Evolutionary conservation across 2,888 invertebrate genomes (phyloP), one percentile per base, ranked within the genome.

Genomic region (Andrena hattorfiana): DNA sequence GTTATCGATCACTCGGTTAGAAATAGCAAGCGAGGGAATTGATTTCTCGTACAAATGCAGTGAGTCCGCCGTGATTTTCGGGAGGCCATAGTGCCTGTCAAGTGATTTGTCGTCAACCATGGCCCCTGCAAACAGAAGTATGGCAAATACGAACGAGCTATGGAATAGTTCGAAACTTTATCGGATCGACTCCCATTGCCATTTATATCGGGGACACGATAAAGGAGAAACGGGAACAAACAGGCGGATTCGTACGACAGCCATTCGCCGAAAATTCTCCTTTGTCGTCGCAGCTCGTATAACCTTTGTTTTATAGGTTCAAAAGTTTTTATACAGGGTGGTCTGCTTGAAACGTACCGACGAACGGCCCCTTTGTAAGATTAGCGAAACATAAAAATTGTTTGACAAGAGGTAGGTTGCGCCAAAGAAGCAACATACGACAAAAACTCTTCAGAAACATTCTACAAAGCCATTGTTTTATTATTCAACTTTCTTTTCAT

Each of bases 51-150:
- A 56, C 63, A 66, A 63, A 59, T 59, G 63, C 62, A 68, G 49
- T 56, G 72, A 16, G 60, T 64, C 32, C 62, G 59, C 70, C 69
- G 67, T 66, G 66, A 64, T 79, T 76, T 76, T 56, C 62, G 71
- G 62, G n/a, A 71, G 63, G 76, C 71, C 32, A 64, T 80, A 70
- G 62, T 54, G 51, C 69, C 60, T 76, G 78, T 77, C 81, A 76
- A 66, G 60, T 70, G 70, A 81, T 78, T 85, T 81, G 85, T 81
- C 75, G 73, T 81, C 51, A 60, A 73, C 60, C 62, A 56, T 51
- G 28, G 74, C 26, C 4, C 32, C 32, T 42, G 28, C 68, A 60
- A 85, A 63, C 68, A 77, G 32, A 48, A 84, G 63, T 77, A 60
- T 67, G 35, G 74, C 71, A 81, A 77, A 74, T 71, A 79, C 72